phyloP scores from a whole-genome alignment of 2,888 invertebrate genomes.

The Drosophila kanekoi region DNA sequence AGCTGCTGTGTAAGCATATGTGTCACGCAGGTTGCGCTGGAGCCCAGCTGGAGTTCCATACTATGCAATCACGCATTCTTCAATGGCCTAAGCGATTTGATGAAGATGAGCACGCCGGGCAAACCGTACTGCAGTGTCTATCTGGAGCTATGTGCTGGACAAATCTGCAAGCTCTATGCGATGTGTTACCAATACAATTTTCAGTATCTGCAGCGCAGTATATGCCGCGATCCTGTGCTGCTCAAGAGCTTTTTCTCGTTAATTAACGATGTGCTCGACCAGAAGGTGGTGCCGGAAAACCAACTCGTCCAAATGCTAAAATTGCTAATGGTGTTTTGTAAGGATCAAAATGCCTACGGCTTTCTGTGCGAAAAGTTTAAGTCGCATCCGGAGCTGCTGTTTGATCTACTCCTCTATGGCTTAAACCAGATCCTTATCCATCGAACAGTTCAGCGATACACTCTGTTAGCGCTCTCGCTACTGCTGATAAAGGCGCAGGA shows the following conservation, averaged over 20 bases:
- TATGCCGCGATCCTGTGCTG: slow-evolving; percentile 79
- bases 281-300: slow-evolving; percentile 5
- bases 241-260: slow-evolving; percentile 56
- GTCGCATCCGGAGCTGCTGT: slow-evolving; percentile 43
- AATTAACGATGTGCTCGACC: slow-evolving; percentile 37
- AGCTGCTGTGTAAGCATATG: slow-evolving; percentile 71
- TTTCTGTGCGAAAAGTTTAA: slow-evolving; percentile 68
- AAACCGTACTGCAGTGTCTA: slow-evolving; percentile 10
- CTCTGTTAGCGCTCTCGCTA: slow-evolving; percentile 61
- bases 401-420: slow-evolving; percentile 65
- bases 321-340: slow-evolving; percentile 73
- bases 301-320: slow-evolving; percentile 57
- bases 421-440: slow-evolving; percentile 33
- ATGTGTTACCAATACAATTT: slow-evolving; percentile 71
- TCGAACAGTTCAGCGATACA: slow-evolving; percentile 60
- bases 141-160: slow-evolving; percentile 67
- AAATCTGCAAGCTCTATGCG: slow-evolving; percentile 80
- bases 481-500: slow-evolving; percentile 65
- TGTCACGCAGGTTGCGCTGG: slow-evolving; percentile 47
- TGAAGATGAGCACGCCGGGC: slow-evolving; percentile 54
- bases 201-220: slow-evolving; percentile 69
- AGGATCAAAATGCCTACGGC: slow-evolving; percentile 67
- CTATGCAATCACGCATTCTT: slow-evolving; percentile 70
- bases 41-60: slow-evolving; percentile 55
- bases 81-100: slow-evolving; percentile 71